Evolutionary conservation across 2,113 vertebrate genomes (phyloP).

Genomic region (Phaetusa simplex): DNA sequence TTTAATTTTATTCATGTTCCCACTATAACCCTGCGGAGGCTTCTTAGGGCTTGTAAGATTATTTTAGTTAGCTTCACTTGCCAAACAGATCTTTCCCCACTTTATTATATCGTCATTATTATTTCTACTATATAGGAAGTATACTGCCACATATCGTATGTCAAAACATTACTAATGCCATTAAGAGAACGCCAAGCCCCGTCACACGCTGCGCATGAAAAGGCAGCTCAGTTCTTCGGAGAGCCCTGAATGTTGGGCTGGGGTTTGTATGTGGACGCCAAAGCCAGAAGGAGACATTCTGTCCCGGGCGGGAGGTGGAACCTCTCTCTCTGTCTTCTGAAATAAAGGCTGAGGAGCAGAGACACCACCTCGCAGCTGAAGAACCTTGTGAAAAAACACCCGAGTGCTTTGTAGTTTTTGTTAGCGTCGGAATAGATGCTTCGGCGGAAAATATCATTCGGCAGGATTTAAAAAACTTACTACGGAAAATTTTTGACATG

Average conservation of each 20-base stretch:
- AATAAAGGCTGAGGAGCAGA: not conserved
- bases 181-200: conserved; percentile 26
- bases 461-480: not conserved
- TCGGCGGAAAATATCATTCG: not conserved
- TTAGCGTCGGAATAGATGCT: not conserved
- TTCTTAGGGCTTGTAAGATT: conserved; percentile 54
- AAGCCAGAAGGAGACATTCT: not conserved
- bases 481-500: not conserved
- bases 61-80: conserved; percentile 54
- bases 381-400: not conserved
- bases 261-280: not conserved
- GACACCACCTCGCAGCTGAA: not conserved
- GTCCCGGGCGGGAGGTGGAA: not conserved
- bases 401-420: not conserved
- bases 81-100: conserved; percentile 57
- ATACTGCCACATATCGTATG: not conserved
- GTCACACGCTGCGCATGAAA: not conserved
- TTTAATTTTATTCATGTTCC: conserved; percentile 62
- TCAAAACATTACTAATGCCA: conserved; percentile 51
- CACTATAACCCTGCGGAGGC: conserved; percentile 13
- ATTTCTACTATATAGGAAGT: conserved; percentile 42
- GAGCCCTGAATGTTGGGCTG: not conserved
- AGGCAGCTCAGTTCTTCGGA: not conserved
- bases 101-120: conserved; percentile 63
- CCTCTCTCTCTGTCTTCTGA: not conserved